Evolutionary conservation across 2,888 invertebrate genomes (phyloP).

Genomic region (Drosophila hamatofila): DNA sequence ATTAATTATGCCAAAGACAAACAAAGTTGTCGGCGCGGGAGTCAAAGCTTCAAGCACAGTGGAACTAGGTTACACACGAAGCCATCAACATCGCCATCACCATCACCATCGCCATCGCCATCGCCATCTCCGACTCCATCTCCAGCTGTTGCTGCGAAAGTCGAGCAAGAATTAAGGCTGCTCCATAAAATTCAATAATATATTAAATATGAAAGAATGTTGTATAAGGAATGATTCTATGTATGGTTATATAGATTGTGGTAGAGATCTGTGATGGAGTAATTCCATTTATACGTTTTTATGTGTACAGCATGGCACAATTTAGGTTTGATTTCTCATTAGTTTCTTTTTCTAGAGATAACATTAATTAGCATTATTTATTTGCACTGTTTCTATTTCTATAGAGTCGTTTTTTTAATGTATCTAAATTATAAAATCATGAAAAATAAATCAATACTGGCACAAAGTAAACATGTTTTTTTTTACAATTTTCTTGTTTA

Average conservation of each 20-base stretch:
- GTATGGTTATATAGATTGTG: background rate
- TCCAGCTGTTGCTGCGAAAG: slow-evolving; percentile 11
- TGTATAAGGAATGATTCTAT: background rate
- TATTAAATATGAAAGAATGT: background rate
- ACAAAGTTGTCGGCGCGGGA: slow-evolving; percentile 23
- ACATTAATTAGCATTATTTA: background rate
- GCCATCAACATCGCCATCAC: background rate
- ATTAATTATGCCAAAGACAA: slow-evolving; percentile 63
- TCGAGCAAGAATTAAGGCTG: background rate
- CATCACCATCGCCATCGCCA: background rate
- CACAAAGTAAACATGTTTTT: no score
- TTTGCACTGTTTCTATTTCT: no score
- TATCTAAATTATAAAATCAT: no score
- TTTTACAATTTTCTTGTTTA: no score
- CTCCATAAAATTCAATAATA: slow-evolving; percentile 1
- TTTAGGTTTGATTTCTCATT: background rate
- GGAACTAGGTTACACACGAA: slow-evolving; percentile 28
- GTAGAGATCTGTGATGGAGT: background rate
- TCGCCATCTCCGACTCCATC: background rate
- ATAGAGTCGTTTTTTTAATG: no score
- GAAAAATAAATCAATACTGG: no score
- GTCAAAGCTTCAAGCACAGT: slow-evolving; percentile 41
- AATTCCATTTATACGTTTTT: background rate
- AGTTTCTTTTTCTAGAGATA: background rate
- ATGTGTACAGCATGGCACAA: background rate